Conservation (phyloP, 2,797 vertebrate genomes). For the Pantherophis vulpinus region DNA sequence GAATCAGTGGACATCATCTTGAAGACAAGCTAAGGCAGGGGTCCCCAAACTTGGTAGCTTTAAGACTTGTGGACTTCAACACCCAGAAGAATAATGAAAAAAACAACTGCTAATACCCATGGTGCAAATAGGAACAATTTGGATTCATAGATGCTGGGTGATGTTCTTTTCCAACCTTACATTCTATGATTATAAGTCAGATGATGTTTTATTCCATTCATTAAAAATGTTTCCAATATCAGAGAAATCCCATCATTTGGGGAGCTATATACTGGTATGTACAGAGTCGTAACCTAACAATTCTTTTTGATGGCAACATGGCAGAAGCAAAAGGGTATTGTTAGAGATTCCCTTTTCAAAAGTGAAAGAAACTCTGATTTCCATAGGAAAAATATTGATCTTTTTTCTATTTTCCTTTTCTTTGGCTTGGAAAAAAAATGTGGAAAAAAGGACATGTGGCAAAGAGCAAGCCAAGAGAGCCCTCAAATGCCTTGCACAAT, state of each 20-base stretch:
- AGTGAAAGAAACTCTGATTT: no score
- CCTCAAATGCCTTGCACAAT: background rate
- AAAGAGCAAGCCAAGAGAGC: background rate
- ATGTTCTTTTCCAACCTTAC: background rate
- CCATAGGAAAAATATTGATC: background rate
- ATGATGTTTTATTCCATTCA: background rate
- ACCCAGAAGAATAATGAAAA: background rate
- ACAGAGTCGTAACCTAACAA: background rate
- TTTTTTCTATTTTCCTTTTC: background rate
- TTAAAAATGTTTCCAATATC: background rate
- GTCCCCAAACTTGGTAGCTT: no score
- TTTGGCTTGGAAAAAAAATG: background rate
- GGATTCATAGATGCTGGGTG: background rate
- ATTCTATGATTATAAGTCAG: background rate
- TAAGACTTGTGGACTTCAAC: no score
- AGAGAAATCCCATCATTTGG: background rate
- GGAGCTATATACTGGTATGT: background rate
- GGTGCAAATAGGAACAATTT: background rate
- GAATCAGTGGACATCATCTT: background rate
- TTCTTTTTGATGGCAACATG: no score
- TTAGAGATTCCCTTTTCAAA: no score
- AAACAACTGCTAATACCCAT: background rate
- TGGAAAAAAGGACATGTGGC: background rate
- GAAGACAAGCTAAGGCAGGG: background rate
- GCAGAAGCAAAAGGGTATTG: no score